Conservation (phyloP, 2,113 vertebrate species). For the Zeus faber region DNA sequence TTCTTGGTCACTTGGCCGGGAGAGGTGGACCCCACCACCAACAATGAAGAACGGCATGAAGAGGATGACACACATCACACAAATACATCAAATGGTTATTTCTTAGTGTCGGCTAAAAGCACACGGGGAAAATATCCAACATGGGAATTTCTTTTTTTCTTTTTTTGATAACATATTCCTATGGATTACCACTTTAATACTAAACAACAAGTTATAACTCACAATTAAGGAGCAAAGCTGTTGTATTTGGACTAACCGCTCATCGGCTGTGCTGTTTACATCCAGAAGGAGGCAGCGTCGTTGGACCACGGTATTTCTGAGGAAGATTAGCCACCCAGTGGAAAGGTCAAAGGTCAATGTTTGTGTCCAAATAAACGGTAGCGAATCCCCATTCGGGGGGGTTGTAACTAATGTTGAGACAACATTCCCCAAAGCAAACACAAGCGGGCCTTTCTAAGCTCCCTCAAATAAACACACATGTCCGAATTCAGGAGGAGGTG, state of each 20-base stretch:
- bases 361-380: constrained; percentile 70
- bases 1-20: too few relatives aligned
- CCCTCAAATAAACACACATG: constrained; percentile 62
- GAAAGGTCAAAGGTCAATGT: constrained; percentile 60
- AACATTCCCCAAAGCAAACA: constrained; percentile 64
- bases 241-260: not conserved
- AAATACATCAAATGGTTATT: too few relatives aligned
- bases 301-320: constrained; percentile 49
- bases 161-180: too few relatives aligned
- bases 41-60: too few relatives aligned
- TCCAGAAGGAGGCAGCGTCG: constrained; percentile 42
- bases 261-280: constrained; percentile 5
- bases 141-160: too few relatives aligned
- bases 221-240: too few relatives aligned
- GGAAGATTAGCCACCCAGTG: constrained; percentile 61
- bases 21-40: too few relatives aligned
- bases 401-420: constrained; percentile 59
- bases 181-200: too few relatives aligned
- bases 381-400: constrained; percentile 46
- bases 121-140: too few relatives aligned
- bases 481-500: constrained; percentile 34
- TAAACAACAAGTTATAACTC: too few relatives aligned
- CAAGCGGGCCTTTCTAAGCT: constrained; percentile 28
- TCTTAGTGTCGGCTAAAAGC: too few relatives aligned
- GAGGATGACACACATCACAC: too few relatives aligned